Conservation (phyloP, 2,797 vertebrate species). For the Myotis vivesi region DNA sequence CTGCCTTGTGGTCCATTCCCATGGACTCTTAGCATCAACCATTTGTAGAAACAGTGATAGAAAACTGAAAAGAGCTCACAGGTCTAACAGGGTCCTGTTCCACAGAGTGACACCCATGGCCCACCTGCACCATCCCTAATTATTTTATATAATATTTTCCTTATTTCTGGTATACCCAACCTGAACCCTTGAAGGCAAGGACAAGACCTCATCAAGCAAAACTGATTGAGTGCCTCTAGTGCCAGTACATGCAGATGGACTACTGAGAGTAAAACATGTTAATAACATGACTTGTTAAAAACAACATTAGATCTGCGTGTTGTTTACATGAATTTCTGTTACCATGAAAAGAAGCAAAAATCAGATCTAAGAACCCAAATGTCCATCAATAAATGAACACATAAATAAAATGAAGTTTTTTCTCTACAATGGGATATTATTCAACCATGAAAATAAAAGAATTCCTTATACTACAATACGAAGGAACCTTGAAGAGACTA, state of each 20-base stretch:
- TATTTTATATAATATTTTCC: background rate
- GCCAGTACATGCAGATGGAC: background rate
- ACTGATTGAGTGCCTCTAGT: background rate
- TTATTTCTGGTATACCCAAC: background rate
- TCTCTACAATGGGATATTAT: background rate
- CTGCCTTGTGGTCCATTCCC: no score
- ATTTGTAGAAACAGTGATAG: background rate
- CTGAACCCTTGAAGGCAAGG: background rate
- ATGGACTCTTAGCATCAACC: background rate
- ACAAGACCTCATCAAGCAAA: background rate
- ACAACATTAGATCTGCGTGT: background rate
- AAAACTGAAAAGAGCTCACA: background rate
- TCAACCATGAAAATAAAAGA: background rate
- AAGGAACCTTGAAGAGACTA: background rate
- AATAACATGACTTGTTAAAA: background rate
- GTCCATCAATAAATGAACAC: background rate
- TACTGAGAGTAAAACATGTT: background rate
- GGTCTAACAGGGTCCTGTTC: background rate
- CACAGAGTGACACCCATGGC: background rate
- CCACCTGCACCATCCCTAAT: background rate
- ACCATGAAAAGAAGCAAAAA: background rate
- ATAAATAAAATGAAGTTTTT: background rate
- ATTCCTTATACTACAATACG: background rate
- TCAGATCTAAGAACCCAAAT: background rate
- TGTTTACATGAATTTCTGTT: slow-evolving; percentile 1